Percentiles rank a stretch among this genome's conserved stretches.
Evolutionary conservation across 2,797 vertebrate genomes (phyloP).

Genomic region (Danio choprae): DNA sequence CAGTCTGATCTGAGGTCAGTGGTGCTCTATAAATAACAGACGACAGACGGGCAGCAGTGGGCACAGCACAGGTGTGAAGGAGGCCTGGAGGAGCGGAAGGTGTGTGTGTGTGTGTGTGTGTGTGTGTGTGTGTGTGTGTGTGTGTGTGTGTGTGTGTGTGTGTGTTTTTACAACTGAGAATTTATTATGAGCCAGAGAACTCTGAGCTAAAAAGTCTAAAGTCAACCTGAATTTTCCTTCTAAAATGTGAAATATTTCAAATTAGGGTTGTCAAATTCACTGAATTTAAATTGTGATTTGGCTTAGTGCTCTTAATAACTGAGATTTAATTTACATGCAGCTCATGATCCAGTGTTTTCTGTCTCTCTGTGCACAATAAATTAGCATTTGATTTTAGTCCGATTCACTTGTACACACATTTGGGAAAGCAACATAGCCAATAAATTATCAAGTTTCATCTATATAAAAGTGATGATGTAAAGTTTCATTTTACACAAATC

Average conservation of each 20-base stretch:
- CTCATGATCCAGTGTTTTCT: not conserved
- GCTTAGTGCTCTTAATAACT: not conserved
- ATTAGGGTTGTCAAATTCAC: not conserved
- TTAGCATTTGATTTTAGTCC: not conserved
- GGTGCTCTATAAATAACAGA: constrained; percentile 51
- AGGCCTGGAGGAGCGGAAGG: constrained; percentile 27
- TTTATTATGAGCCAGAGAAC: constrained; percentile 32
- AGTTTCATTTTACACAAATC: no score
- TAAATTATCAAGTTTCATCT: no score
- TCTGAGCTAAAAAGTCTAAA: constrained; percentile 18
- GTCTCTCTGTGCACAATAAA: not conserved
- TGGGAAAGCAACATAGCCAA: not conserved
- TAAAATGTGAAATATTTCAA: not conserved
- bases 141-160: not conserved
- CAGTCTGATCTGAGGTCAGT: constrained; percentile 42
- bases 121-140: constrained; percentile 6
- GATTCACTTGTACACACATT: not conserved
- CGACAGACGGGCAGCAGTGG: constrained; percentile 35
- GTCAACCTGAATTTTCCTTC: not conserved
- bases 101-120: not conserved
- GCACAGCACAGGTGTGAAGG: constrained; percentile 46
- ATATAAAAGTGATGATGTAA: no score
- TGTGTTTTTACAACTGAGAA: constrained; percentile 26
- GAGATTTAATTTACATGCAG: not conserved
- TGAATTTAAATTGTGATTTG: not conserved